Evolutionary conservation across 2,888 invertebrate genomes (phyloP).

Genomic region (Strigamia crassipes): DNA sequence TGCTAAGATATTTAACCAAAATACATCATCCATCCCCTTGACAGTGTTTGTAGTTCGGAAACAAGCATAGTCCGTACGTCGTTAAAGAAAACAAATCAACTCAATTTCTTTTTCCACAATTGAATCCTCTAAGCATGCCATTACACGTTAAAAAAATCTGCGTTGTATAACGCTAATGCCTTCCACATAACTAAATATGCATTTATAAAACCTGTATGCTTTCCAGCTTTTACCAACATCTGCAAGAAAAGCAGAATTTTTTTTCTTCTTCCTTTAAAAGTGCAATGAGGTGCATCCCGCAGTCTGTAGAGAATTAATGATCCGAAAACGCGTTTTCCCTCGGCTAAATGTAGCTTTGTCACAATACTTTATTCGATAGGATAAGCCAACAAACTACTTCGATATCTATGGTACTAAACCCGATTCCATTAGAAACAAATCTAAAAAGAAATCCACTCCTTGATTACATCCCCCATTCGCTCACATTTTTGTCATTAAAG

Average conservation of each 20-base stretch:
- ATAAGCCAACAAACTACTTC: neutral
- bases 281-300: slow-evolving; percentile 37
- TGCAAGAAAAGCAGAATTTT: neutral
- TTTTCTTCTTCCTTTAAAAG: neutral
- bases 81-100: neutral
- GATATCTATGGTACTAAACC: slow-evolving; percentile 10
- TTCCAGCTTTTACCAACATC: slow-evolving; percentile 2
- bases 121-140: neutral
- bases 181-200: slow-evolving; percentile 5
- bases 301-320: slow-evolving; percentile 37
- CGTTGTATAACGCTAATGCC: neutral
- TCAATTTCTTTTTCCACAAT: slow-evolving; percentile 2
- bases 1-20: no score
- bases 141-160: slow-evolving; percentile 10
- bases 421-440: slow-evolving; percentile 5
- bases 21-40: no score
- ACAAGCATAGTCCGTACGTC: neutral
- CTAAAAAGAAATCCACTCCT: neutral
- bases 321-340: slow-evolving; percentile 33
- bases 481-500: neutral
- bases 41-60: no score
- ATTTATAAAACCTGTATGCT: slow-evolving; percentile 2
- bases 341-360: slow-evolving; percentile 37
- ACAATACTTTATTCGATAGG: slow-evolving; percentile 28
- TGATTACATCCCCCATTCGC: neutral